These are phyloP conservation scores for Martes martes DNA, from an alignment of 2,113 vertebrate species.

Conservation along the genomic window DNA sequence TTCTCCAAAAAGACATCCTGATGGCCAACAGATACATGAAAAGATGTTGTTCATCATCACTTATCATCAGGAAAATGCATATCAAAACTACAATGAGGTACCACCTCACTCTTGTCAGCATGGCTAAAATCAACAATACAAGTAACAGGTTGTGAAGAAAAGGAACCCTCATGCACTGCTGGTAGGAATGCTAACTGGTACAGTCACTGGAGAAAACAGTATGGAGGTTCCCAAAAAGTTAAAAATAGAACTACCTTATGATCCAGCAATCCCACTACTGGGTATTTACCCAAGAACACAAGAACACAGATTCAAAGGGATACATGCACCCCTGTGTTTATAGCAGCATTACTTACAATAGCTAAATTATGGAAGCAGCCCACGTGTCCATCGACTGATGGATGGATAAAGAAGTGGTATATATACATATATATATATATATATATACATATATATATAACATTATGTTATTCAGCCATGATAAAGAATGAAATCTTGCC, in stretches of 20 bases:
- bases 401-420: not conserved
- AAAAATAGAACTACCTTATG: not conserved
- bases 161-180: not conserved
- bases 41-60: not conserved
- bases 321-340: not conserved
- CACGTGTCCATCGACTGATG: not conserved
- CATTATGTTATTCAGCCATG: not conserved
- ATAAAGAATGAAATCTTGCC: not conserved
- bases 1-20: no score
- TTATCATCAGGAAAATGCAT: not conserved
- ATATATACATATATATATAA: not conserved
- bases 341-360: not conserved
- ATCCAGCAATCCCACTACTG: not conserved
- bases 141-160: not conserved
- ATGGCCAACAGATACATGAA: no score
- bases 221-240: not conserved
- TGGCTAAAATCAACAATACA: not conserved
- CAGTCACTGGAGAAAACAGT: not conserved
- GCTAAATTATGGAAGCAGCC: not conserved
- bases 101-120: not conserved
- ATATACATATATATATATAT: no score
- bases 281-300: not conserved
- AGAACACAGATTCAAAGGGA: not conserved
- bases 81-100: not conserved
- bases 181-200: not conserved